Percentiles rank a stretch among this genome's conserved stretches.
Conservation (phyloP, 1,140 invertebrate species). For the Eciton burchellii region DNA sequence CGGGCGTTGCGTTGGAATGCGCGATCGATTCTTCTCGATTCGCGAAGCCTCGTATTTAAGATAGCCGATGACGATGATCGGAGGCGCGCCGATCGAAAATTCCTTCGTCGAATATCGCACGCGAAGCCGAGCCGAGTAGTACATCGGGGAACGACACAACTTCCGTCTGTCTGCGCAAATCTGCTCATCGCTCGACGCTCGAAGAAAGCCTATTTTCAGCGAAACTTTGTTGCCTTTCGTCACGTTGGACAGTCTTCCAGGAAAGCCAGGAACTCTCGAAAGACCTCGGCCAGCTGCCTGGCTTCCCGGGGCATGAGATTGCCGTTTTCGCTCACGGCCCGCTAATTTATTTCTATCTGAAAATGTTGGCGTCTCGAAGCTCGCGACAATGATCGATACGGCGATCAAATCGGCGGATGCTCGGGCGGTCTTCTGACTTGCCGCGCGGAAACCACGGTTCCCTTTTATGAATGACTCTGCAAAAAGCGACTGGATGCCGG, state of each 20-base stretch:
- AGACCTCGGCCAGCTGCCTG: background rate
- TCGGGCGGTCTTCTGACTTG: slow-evolving; percentile 62
- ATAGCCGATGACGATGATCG: slow-evolving; percentile 1
- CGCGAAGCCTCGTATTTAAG: slow-evolving; percentile 4
- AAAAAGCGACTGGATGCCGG: slow-evolving; percentile 69
- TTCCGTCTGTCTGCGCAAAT: too few species aligned
- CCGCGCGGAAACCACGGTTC: slow-evolving; percentile 64
- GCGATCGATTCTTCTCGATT: slow-evolving; percentile 41
- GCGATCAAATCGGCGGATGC: slow-evolving; percentile 15
- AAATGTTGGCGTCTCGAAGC: background rate
- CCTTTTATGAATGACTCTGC: slow-evolving; percentile 83
- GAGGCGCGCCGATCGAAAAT: background rate
- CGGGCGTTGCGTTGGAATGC: too few species aligned
- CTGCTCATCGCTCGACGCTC: too few species aligned
- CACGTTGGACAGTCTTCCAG: background rate
- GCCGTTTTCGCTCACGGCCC: background rate
- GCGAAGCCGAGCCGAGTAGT: too few species aligned
- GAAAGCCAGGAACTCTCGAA: background rate
- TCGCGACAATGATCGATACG: slow-evolving; percentile 35
- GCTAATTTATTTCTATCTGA: slow-evolving; percentile 30
- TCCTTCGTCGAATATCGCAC: background rate
- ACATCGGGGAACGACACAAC: background rate
- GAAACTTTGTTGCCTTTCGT: background rate
- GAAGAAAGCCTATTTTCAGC: background rate
- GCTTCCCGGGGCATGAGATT: background rate